These are phyloP conservation scores for Laticauda colubrina DNA, from an alignment of 2,113 vertebrate genomes.

Conservation along the genomic window DNA sequence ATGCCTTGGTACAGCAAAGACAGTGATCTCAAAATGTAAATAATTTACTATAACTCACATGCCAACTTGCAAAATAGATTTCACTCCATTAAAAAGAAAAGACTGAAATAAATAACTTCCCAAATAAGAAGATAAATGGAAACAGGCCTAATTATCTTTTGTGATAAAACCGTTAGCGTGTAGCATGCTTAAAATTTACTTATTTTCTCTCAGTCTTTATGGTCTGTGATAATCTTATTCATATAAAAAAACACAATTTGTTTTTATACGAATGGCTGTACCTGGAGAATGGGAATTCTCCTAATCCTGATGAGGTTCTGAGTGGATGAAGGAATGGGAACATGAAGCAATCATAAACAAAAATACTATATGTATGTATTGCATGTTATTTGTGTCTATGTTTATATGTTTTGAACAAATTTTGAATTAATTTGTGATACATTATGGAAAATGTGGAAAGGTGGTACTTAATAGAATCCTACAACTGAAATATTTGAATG, in stretches of 20 bases:
- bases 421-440: neutral
- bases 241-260: neutral
- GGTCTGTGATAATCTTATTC: constrained; percentile 6
- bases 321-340: neutral
- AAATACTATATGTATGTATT: constrained; percentile 19
- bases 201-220: constrained; percentile 15
- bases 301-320: neutral
- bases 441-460: neutral
- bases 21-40: neutral
- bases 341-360: constrained; percentile 27
- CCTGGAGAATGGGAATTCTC: neutral
- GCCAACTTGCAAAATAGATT: constrained; percentile 36
- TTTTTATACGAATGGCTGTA: neutral
- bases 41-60: constrained; percentile 29
- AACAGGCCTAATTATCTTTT: constrained; percentile 12
- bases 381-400: neutral
- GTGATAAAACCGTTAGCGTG: neutral
- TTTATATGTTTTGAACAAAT: neutral
- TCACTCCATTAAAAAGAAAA: constrained; percentile 29
- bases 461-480: neutral
- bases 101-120: constrained; percentile 28
- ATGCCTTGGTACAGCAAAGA: neutral
- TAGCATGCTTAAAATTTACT: neutral
- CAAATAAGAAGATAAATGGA: constrained; percentile 19
- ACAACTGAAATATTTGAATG: constrained; percentile 8